phyloP scores from a whole-genome alignment of 2,113 vertebrate species.

The Halcyon malimbica region DNA sequence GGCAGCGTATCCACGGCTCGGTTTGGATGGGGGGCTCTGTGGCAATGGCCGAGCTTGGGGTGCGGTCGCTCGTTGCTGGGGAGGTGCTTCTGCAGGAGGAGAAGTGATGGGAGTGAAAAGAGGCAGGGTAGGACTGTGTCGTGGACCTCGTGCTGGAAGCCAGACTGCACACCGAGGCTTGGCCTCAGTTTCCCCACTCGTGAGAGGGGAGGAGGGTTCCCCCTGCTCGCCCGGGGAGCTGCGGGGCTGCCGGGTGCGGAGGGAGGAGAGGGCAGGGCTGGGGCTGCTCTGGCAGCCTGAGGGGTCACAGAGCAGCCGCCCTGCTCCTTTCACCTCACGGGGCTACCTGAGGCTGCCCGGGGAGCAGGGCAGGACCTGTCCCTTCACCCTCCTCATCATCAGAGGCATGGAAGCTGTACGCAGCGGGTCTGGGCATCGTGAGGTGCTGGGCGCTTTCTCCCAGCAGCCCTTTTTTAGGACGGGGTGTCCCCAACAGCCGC shows the following conservation, averaged over 20 bases:
- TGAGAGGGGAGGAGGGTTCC: not conserved
- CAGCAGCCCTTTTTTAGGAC: not conserved
- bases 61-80: accelerated
- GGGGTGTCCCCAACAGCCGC: accelerated
- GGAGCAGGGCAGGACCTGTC: not conserved
- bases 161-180: accelerated
- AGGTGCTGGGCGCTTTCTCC: not conserved
- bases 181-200: not conserved
- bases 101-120: not conserved
- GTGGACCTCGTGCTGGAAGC: not conserved
- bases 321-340: accelerated
- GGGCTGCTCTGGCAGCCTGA: not conserved
- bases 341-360: not conserved
- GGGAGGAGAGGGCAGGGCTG: not conserved
- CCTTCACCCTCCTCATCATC: not conserved
- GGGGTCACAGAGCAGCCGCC: not conserved
- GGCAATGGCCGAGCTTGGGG: not conserved
- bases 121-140: not conserved
- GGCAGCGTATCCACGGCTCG: not conserved
- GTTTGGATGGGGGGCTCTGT: not conserved
- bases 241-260: not conserved
- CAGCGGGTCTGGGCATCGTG: accelerated
- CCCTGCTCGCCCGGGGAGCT: accelerated
- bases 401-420: accelerated
- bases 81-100: not conserved